These are phyloP conservation scores for Triplophysa bombifrons DNA, from an alignment of 2,797 vertebrate genomes.

Conservation along the genomic window DNA sequence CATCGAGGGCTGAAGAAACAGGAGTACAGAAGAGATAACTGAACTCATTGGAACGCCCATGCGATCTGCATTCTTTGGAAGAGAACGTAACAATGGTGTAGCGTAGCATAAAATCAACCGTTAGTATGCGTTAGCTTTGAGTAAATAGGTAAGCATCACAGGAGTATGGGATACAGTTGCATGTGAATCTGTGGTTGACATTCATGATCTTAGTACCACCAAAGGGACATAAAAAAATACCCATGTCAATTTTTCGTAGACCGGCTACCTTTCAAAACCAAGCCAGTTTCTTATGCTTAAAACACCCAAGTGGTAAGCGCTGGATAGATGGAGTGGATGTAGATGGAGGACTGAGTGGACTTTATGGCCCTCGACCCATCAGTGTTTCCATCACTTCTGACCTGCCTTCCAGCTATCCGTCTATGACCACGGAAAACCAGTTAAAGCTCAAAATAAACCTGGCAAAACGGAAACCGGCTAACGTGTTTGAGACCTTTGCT, in stretches of 20 bases:
- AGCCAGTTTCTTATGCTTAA: background rate
- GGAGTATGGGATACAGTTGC: slow-evolving; percentile 17
- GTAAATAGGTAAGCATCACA: slow-evolving; percentile 15
- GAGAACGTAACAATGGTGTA: slow-evolving; percentile 7
- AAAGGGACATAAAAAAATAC: slow-evolving; percentile 21
- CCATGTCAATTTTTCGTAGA: background rate
- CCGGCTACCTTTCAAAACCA: background rate
- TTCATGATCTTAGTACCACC: background rate
- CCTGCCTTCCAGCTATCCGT: slow-evolving; percentile 3
- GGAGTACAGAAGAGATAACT: slow-evolving; percentile 26
- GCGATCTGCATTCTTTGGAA: slow-evolving; percentile 34
- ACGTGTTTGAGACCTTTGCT: slow-evolving; percentile 9
- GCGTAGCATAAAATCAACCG: slow-evolving; percentile 28
- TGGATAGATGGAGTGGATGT: background rate
- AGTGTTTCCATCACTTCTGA: slow-evolving; percentile 25
- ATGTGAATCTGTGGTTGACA: slow-evolving; percentile 15
- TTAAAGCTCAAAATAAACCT: slow-evolving; percentile 29
- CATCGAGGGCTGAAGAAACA: slow-evolving; percentile 16
- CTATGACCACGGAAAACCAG: slow-evolving; percentile 29
- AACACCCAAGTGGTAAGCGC: background rate
- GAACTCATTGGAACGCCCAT: slow-evolving; percentile 22
- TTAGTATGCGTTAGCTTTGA: slow-evolving; percentile 16
- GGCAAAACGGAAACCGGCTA: background rate
- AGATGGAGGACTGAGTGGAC: background rate
- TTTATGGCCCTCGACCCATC: slow-evolving; percentile 25